Percentiles rank a stretch among this genome's conserved stretches.
These are phyloP conservation scores for Oscheius onirici DNA, from an alignment of 2,888 invertebrate species.

Conservation along the genomic window DNA sequence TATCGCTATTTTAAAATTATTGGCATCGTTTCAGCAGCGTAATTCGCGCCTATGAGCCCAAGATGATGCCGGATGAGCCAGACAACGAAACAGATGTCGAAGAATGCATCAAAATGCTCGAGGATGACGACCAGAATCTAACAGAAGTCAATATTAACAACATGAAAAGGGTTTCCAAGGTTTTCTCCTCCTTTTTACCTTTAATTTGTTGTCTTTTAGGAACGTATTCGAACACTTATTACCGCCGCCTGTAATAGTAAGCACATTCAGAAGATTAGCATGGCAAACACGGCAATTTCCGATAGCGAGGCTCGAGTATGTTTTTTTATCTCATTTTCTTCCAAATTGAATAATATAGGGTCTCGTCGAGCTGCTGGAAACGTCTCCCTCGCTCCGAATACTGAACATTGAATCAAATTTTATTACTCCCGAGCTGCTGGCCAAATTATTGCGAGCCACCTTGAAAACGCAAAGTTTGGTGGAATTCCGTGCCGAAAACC, in stretches of 20 bases:
- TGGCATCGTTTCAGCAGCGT: conserved; percentile 78
- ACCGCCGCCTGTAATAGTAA: conserved; percentile 86
- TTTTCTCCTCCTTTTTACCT: background rate
- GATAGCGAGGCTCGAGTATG: conserved; percentile 83
- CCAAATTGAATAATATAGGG: conserved; percentile 50
- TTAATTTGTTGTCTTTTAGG: conserved; percentile 74
- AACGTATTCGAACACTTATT: conserved; percentile 89
- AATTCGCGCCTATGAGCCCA: conserved; percentile 90
- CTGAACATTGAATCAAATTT: conserved; percentile 88
- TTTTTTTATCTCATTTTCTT: background rate
- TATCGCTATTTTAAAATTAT: background rate
- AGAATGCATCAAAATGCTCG: conserved; percentile 81
- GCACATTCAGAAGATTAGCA: conserved; percentile 86
- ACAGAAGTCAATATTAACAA: conserved; percentile 98
- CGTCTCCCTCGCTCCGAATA: conserved; percentile 73
- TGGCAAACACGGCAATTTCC: conserved; percentile 91
- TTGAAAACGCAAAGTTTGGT: conserved; percentile 86
- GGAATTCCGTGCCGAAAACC: conserved; percentile 96
- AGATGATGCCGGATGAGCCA: conserved; percentile 91
- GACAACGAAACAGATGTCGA: conserved; percentile 96
- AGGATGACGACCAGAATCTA: conserved; percentile 84
- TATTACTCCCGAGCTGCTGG: conserved; percentile 87
- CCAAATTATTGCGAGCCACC: conserved; percentile 85
- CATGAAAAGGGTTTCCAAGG: conserved; percentile 86
- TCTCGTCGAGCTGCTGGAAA: conserved; percentile 66